These are phyloP conservation scores for Hafferia zeledoni DNA, from an alignment of 2,797 vertebrate species.

Conservation along the genomic window DNA sequence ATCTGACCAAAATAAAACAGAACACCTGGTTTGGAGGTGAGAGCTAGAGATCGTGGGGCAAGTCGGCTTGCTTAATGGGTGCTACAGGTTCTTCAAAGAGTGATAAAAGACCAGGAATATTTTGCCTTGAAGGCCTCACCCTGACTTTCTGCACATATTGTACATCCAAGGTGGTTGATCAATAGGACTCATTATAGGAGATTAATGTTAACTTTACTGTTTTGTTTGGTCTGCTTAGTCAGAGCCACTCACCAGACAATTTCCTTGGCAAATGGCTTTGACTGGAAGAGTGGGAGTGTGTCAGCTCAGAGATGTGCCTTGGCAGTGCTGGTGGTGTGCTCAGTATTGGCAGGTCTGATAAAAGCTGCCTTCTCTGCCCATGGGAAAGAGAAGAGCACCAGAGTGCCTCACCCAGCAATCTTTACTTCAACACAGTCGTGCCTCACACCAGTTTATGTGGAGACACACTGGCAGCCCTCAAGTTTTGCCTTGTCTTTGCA, in stretches of 20 bases:
- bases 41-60: background rate
- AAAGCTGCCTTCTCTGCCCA: background rate
- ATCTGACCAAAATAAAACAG: background rate
- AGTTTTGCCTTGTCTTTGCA: conserved; percentile 28
- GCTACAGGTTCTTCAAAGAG: background rate
- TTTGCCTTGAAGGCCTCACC: background rate
- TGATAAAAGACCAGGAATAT: background rate
- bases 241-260: background rate
- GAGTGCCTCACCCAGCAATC: background rate
- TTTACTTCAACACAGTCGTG: background rate
- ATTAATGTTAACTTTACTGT: background rate
- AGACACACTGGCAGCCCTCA: background rate
- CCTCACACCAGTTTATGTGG: background rate
- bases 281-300: background rate
- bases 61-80: background rate
- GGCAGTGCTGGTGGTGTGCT: background rate
- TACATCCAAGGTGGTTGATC: background rate
- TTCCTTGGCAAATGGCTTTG: background rate
- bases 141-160: rapidly evolving
- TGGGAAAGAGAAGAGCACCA: background rate
- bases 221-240: background rate
- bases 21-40: background rate
- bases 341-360: background rate
- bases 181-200: background rate
- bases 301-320: background rate